Evolutionary conservation across 30 jellyfish, hydroid and myxozoan genomes (phyloP).

Genomic region (Chrysaora quinquecirrha): DNA sequence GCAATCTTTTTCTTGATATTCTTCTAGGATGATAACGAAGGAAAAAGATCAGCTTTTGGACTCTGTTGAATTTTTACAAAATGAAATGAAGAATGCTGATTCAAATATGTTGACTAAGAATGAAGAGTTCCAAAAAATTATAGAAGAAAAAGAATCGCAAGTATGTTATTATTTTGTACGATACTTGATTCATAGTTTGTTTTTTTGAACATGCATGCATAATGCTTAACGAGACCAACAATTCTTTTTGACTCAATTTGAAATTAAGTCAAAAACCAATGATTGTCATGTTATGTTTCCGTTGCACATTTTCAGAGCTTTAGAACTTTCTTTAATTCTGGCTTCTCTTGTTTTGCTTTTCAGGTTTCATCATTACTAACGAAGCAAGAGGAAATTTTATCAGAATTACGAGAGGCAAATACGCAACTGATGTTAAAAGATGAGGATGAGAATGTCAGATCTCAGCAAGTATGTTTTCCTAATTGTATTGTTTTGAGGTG

Average conservation of each 20-base stretch:
- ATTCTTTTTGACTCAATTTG: no score
- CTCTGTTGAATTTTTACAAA: slow-evolving; percentile 46
- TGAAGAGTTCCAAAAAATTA: slow-evolving; percentile 37
- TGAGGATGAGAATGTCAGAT: slow-evolving; percentile 18
- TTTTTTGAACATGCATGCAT: no score
- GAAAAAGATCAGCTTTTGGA: slow-evolving; percentile 59
- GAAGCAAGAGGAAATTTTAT: slow-evolving; percentile 42
- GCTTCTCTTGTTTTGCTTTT: background rate
- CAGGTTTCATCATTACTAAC: slow-evolving; percentile 40
- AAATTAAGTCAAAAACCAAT: no score
- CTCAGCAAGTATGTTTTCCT: slow-evolving; percentile 24
- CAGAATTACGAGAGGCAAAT: slow-evolving; percentile 46
- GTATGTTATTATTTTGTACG: no score
- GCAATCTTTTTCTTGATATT: no score
- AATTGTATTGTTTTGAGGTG: no score
- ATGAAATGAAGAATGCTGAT: slow-evolving; percentile 59
- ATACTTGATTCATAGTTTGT: no score
- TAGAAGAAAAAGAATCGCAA: slow-evolving; percentile 58
- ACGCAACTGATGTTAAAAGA: slow-evolving; percentile 34
- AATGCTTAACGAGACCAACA: no score
- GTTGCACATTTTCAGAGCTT: no score
- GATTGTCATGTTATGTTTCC: no score
- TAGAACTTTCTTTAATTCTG: no score
- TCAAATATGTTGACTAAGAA: slow-evolving; percentile 32
- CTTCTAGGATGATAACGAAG: slow-evolving; percentile 51